Evolutionary conservation across 2,797 vertebrate species (phyloP).

Genomic region (Delichon dasypus): DNA sequence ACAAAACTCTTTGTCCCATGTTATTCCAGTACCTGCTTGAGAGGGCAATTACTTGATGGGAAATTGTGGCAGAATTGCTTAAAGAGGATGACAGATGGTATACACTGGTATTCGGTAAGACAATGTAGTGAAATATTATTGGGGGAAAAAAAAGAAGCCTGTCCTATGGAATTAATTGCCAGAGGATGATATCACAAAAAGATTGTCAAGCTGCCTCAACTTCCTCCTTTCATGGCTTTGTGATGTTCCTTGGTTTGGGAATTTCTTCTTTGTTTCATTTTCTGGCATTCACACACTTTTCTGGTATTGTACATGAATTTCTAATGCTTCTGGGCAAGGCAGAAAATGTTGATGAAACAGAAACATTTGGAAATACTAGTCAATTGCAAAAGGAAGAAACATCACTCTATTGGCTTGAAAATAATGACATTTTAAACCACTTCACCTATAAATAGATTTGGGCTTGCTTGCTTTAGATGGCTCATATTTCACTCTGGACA

Average conservation of each 20-base stretch:
- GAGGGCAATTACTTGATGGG: constrained; percentile 50
- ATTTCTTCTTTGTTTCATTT: neutral
- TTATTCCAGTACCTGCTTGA: constrained; percentile 54
- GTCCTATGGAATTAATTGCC: neutral
- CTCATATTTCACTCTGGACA: neutral
- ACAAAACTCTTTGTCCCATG: constrained; percentile 48
- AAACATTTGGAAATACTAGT: neutral
- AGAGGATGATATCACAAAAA: neutral
- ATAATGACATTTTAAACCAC: neutral
- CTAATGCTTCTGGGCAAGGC: neutral
- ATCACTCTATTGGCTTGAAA: neutral
- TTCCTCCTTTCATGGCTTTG: neutral
- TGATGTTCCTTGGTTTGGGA: neutral
- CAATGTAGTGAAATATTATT: neutral
- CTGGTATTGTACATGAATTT: neutral
- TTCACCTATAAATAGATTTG: neutral
- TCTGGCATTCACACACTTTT: neutral
- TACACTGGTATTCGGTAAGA: neutral
- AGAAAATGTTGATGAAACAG: neutral
- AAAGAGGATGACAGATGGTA: neutral
- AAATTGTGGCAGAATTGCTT: neutral
- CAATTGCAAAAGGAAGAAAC: neutral
- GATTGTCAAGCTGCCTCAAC: neutral
- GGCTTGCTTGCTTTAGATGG: neutral
- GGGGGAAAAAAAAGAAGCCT: neutral